These are phyloP conservation scores for Podotricha telesiphe DNA, from an alignment of 2,888 invertebrate species.

Conservation along the genomic window DNA sequence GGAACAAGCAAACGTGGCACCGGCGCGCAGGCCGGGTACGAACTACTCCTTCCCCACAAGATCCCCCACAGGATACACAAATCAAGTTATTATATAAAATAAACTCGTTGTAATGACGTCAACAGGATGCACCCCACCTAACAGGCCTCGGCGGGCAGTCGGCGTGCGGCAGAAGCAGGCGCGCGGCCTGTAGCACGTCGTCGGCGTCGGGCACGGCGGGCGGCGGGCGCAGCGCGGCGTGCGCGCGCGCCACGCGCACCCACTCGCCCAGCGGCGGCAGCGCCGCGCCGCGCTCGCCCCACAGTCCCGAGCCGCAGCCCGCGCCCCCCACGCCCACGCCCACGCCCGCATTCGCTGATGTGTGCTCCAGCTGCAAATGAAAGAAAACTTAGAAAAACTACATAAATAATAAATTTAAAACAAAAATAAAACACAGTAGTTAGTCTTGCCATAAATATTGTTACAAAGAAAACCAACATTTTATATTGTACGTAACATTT, in stretches of 20 bases:
- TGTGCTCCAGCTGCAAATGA: conserved; percentile 85
- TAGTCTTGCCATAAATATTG: too few species aligned
- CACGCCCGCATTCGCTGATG: conserved; percentile 53
- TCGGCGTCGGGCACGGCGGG: conserved; percentile 92
- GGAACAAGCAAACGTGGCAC: too few species aligned
- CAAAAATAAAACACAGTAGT: too few species aligned
- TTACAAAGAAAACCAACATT: too few species aligned
- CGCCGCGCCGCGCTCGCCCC: conserved; percentile 94
- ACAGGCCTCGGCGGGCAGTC: conserved; percentile 93
- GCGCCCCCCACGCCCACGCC: conserved; percentile 50
- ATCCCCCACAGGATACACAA: too few species aligned
- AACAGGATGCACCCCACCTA: conserved; percentile 78
- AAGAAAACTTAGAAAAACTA: neutral
- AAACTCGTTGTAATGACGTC: too few species aligned
- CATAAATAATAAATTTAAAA: too few species aligned
- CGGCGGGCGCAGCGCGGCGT: conserved; percentile 91
- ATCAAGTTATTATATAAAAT: too few species aligned
- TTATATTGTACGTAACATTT: too few species aligned
- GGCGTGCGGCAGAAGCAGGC: conserved; percentile 92
- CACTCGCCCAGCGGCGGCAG: conserved; percentile 96
- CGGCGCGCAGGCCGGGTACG: too few species aligned
- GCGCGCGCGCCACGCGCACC: conserved; percentile 92
- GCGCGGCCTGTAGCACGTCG: conserved; percentile 94
- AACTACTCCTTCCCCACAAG: too few species aligned
- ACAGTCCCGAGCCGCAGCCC: conserved; percentile 81